Evolutionary conservation across 2,113 vertebrate genomes (phyloP), one percentile per base, ranked within the genome.

Genomic region (Hippolais icterina): DNA sequence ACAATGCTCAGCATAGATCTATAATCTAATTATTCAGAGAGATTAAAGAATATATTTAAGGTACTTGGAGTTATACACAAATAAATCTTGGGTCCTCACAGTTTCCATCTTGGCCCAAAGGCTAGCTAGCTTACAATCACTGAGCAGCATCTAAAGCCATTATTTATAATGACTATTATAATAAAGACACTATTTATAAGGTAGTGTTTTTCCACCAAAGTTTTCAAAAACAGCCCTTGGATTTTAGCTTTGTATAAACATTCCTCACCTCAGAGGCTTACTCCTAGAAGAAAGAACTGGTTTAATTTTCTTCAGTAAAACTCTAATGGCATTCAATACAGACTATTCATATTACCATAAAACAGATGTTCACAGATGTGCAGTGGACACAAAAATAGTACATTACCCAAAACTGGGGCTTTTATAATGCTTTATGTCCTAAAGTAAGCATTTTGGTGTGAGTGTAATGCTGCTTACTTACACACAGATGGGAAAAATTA

Each of bases 401-500:
- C 11, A 31, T 63, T 77, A 82, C 10, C 9, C 7, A 31, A 37
- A 86, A 72, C 28, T 25, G 4, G 1, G 10, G 39, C 15, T 14
- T 92, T 68, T 35, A 37, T 23, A 54, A 53, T 33, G 12, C 6
- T 78, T 19, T 72, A 83, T 59, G 18, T 57, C 15, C 47, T 65
- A 19, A 56, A 75, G 15, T 28, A 80, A 61, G 11, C 14, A 53
- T 75, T 81, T 87, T 56, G 16, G 22, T 66, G 41, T 59, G 70
- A 47, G 5, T n/a, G 29, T 71, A 78, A 78, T 47, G 47, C 35
- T 89, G n/a, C 6, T 93, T 75, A 52, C 16, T 23, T 27, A 46
- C 1, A 52, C 2, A 42, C 1, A 29, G 35, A 64, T 2, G 1
- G 7, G 7, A 33, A 46, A 70, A 54, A 20, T 27, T 6, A 12